These are phyloP conservation scores for Prenolepis imparis DNA, from an alignment of 2,888 invertebrate species.

Conservation along the genomic window DNA sequence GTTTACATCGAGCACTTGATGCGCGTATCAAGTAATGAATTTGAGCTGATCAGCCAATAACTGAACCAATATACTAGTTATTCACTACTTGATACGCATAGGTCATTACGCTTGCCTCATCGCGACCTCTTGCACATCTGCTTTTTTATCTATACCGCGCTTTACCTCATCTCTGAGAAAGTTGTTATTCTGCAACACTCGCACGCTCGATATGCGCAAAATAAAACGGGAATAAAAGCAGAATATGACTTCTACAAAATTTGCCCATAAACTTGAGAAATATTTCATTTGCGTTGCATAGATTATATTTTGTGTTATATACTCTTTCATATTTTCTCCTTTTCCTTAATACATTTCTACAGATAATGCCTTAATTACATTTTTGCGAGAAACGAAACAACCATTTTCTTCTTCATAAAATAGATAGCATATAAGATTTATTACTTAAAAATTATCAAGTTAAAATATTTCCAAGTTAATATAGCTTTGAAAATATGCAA, in stretches of 20 bases:
- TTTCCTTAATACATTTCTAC: background rate
- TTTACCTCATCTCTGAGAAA: slow-evolving; percentile 30
- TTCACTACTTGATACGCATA: no score
- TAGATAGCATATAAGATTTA: background rate
- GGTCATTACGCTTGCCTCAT: background rate
- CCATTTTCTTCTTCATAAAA: background rate
- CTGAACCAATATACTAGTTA: no score
- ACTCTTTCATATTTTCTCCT: background rate
- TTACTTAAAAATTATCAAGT: background rate
- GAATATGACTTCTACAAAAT: background rate
- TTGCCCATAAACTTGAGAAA: background rate
- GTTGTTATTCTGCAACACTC: slow-evolving; percentile 24
- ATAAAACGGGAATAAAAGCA: background rate
- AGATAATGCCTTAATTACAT: background rate
- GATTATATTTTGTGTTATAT: background rate
- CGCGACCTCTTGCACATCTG: slow-evolving; percentile 7
- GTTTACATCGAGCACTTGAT: no score
- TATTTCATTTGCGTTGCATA: background rate
- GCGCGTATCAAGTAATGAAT: no score
- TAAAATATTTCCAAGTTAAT: background rate
- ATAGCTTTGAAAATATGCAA: background rate
- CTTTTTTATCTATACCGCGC: slow-evolving; percentile 44
- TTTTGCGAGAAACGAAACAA: background rate
- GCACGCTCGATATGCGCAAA: slow-evolving; percentile 7
- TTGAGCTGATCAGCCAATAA: no score